Evolutionary conservation across 2,888 invertebrate genomes (phyloP), one percentile per base, ranked within the genome.

Genomic region (Agrotis segetum): DNA sequence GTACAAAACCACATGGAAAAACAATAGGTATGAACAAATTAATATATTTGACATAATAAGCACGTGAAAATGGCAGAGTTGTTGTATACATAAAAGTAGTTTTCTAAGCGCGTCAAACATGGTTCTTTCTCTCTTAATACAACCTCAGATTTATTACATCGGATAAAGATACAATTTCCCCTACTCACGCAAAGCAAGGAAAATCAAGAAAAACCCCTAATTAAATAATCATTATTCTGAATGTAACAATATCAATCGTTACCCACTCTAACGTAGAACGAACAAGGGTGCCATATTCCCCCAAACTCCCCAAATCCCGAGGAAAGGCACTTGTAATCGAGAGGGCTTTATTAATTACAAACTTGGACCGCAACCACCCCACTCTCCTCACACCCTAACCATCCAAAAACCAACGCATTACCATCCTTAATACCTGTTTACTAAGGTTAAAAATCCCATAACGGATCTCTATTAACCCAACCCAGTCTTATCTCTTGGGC

Each of bases 281-380:
- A 71, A 79, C 77, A 76, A 72, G 83, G 85, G 77, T 71, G 72
- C 71, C 78, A 83, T 80, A 82, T 80, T 77, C 84, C 75, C 83
- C 77, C 78, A 71, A 70, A 82, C 85, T 85, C 90, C 87, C 87
- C 87, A 91, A 89, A 89, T 88, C 92, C 79, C 92, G 94, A 89
- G 94, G 94, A 94, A 95, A 95, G 93, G 94, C 92, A 93, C 95
- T 95, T 95, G 96, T 95, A 96, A 96, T 94, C 94, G 95, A 96
- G 95, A 95, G 92, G 93, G 92, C 93, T 95, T 96, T 96, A 96
- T 96, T 96, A 96, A 96, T 96, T 96, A 96, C 95, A 93, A 96
- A 95, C 95, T 96, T 93, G 89, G 90, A 95, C 96, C 95, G 90
- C 96, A 95, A 90, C 90, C 91, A 88, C 89, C 92, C 88, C 80